Conservation (phyloP, 2,888 invertebrate species). For the Nemoura dubitans region DNA sequence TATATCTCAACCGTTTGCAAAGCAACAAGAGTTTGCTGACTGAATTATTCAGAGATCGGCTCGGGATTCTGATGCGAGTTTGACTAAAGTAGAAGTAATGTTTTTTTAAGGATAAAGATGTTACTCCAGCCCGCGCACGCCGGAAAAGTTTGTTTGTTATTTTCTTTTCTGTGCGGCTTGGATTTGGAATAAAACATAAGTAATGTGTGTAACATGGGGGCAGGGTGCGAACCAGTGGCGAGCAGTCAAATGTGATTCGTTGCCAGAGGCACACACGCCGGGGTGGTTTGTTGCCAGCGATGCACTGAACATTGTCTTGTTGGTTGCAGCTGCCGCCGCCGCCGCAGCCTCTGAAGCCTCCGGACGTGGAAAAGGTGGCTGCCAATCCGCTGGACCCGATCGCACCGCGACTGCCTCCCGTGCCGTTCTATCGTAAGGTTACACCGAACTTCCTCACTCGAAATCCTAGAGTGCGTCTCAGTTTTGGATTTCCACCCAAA, state of each 20-base stretch:
- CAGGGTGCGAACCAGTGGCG: not conserved
- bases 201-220: slow-evolving; percentile 3
- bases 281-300: too few relatives aligned
- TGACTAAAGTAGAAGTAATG: slow-evolving; percentile 23
- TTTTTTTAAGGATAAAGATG: slow-evolving; percentile 30
- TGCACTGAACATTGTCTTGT: slow-evolving; percentile 59
- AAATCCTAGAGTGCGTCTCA: too few relatives aligned
- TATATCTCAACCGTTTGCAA: not conserved
- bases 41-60: slow-evolving; percentile 29
- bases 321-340: slow-evolving; percentile 72
- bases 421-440: slow-evolving; percentile 51
- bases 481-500: too few relatives aligned
- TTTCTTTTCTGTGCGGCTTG: not conserved
- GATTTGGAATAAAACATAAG: slow-evolving; percentile 3
- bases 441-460: not conserved
- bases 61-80: not conserved
- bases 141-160: not conserved
- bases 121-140: not conserved
- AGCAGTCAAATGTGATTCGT: too few relatives aligned
- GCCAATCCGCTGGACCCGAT: slow-evolving; percentile 48
- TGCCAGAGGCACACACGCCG: slow-evolving; percentile 24
- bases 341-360: slow-evolving; percentile 62
- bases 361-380: slow-evolving; percentile 49
- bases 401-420: slow-evolving; percentile 50
- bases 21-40: not conserved